Conservation (phyloP, 1,140 invertebrate genomes). For the Leptinotarsa defecta region DNA sequence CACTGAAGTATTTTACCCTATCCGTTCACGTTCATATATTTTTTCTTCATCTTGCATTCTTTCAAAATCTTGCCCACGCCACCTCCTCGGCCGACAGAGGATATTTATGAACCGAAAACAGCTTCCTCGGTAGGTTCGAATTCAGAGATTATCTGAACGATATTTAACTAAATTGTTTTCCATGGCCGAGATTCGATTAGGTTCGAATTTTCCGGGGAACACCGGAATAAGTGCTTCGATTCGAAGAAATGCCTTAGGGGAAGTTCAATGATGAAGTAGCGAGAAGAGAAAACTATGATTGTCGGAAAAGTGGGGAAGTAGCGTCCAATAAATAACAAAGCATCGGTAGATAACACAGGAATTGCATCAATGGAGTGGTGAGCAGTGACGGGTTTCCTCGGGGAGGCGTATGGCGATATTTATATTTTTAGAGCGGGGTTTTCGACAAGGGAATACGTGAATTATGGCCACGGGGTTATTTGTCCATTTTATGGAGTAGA, state of each 20-base stretch:
- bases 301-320: constrained; percentile 51
- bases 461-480: too few species aligned
- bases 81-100: too few species aligned
- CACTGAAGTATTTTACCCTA: too few species aligned
- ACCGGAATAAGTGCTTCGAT: constrained; percentile 31
- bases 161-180: constrained; percentile 16
- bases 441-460: background rate
- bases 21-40: too few species aligned
- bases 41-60: too few species aligned
- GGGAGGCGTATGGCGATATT: background rate
- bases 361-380: constrained; percentile 34
- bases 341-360: constrained; percentile 33
- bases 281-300: constrained; percentile 50
- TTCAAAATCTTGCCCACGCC: too few species aligned
- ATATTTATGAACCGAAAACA: constrained; percentile 8
- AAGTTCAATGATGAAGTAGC: constrained; percentile 43
- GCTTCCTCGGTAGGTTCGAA: background rate
- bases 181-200: constrained; percentile 14
- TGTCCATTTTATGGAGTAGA: too few species aligned
- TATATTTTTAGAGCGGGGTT: background rate
- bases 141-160: background rate
- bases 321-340: constrained; percentile 46
- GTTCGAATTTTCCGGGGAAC: constrained; percentile 14
- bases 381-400: background rate
- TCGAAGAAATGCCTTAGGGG: constrained; percentile 37